Base-by-base conservation (phyloP, 92 coral and sea anemone genomes). In the Porites divaricata region DNA sequence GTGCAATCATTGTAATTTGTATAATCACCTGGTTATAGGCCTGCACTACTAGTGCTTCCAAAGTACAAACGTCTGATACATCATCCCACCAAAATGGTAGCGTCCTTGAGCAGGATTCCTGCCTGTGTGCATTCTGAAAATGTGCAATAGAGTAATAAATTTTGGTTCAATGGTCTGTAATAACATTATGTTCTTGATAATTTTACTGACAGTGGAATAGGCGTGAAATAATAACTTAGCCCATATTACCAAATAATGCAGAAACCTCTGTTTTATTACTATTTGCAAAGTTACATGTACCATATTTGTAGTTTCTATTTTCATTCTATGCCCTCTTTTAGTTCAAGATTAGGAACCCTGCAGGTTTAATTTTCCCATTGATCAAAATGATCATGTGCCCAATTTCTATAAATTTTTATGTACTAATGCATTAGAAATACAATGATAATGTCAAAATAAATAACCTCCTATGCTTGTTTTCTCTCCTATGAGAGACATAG, bases 31-130 rank as follows among this genome's bases (percentile, higher is more conserved):
- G 89, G 71, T 70, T 86, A 51, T 70, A 86, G 15, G 89, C 61
- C 65, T 79, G 89, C 8, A 78, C 86, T 13, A 79, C 50, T 9
- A 86, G 63, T 13, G 89, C 71, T 63, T 86, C 86, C 70, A 86
- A 61, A 2, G 67, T 67, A 16, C 66, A 67, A 10, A 86, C 79
- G 19, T 86, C 89, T 0, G 86, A 86, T 13, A 86, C 89, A 59
- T 86, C 89, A 57, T 86, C 89, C 86, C 86, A 86, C 89, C 89
- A 86, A 71, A 86, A 86, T 61, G 89, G 89, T 19, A 86, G 86
- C 12, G 73, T 78, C 63, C 86, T 78, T 21, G 74, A 69, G 25
- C 50, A 26, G 20, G 84, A 73, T 22, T 1, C 77, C 77, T 20
- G 48, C 77, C 59, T 53, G 63, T 45, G 77, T 73, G 23, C 77